Evolutionary conservation across 2,888 invertebrate genomes (phyloP), one percentile per base, ranked within the genome.

Genomic region (Cryptus viduatorius): DNA sequence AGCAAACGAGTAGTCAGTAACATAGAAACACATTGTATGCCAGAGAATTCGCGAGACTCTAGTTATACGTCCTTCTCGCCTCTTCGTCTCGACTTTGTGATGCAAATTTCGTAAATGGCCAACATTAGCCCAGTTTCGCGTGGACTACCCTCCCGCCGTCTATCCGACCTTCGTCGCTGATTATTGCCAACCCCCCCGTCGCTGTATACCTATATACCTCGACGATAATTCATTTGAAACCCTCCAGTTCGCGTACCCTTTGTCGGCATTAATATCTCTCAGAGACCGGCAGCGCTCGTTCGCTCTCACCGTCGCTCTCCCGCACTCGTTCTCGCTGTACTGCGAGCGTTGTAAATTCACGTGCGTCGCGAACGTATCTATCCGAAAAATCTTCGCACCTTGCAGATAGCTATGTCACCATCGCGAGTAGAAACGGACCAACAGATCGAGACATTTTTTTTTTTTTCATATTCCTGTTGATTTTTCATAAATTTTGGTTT

Each of bases 61-160:
- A 16, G 65, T 64, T 7, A 12, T n/a, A 24, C 75, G 65, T 48
- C 61, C 44, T 64, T 50, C 61, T 29, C 44, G 50, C 64, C 69
- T 59, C 24, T 68, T 73, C 67, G 46, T 44, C 61, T 56, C 59
- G 79, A 84, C 88, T 89, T 90, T 89, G 89, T 88, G 83, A 90
- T 89, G 90, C 85, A 89, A 89, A 90, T 90, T 86, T 85, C 56
- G 83, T 69, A 88, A 90, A 89, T 89, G 89, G 87, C 86, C 88
- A 87, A 71, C 81, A 88, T 89, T 89, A 89, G 87, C 88, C 87
- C 86, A 88, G 82, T 88, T 82, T 75, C 64, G 80, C 56, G 72
- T 64, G 72, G 65, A 68, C 75, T 75, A 61, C 59, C 7, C 24
- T 24, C 24, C 75, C 64, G 68, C 75, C 64, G 68, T 81, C 80